These are phyloP conservation scores for Sebastes nivosus DNA, from an alignment of 2,797 vertebrate species.

Conservation along the genomic window DNA sequence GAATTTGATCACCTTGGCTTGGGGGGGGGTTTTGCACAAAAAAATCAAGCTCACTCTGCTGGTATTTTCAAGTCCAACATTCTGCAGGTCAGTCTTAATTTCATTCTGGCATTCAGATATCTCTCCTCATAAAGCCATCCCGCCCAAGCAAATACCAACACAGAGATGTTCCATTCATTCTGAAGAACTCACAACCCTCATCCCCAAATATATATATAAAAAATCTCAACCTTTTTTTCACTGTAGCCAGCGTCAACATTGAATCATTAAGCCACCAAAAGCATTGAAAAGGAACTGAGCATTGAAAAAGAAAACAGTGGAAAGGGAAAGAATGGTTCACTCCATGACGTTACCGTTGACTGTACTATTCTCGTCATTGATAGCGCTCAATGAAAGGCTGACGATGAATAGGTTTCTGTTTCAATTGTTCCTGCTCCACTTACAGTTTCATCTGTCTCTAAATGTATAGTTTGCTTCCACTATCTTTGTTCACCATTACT, in stretches of 20 bases:
- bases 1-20: conserved; percentile 89
- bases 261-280: conserved; percentile 81
- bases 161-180: conserved; percentile 63
- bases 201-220: conserved; percentile 56
- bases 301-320: conserved; percentile 70
- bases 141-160: conserved; percentile 59
- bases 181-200: conserved; percentile 53
- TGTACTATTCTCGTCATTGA: background rate
- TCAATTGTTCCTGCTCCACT: conserved; percentile 3
- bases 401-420: conserved; percentile 7
- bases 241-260: conserved; percentile 78
- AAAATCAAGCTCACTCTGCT: conserved; percentile 79
- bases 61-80: conserved; percentile 72
- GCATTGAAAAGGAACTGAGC: conserved; percentile 77
- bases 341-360: background rate
- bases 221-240: conserved; percentile 59
- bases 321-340: conserved; percentile 80
- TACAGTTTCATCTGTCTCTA: background rate
- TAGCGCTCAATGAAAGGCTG: conserved; percentile 1
- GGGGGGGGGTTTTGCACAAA: conserved; percentile 63
- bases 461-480: background rate
- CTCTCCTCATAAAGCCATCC: conserved; percentile 26
- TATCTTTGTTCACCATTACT: background rate
- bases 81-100: conserved; percentile 59
- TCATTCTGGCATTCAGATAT: conserved; percentile 54